A percentile compares a stretch with the other conserved stretches of the same genome.
These are phyloP conservation scores for Abscondita cerata DNA, from an alignment of 2,888 invertebrate species.

Conservation along the genomic window DNA sequence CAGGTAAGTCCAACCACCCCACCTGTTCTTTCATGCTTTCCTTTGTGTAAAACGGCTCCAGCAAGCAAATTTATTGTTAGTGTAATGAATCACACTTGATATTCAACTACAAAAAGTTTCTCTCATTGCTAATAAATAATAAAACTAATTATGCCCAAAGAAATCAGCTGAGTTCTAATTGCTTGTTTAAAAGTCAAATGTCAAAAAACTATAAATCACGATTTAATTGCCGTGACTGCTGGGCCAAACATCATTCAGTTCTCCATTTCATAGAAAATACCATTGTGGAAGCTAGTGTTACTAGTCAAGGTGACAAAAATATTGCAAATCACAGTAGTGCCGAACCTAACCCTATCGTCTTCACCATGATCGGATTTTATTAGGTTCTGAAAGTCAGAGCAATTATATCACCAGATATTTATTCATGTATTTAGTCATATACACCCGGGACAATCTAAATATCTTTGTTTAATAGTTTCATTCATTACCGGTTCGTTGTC, in stretches of 20 bases:
- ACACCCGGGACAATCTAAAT: too few species aligned
- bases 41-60: background rate
- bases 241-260: conserved; percentile 28
- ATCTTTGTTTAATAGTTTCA: too few species aligned
- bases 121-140: conserved; percentile 5
- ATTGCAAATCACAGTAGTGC: too few species aligned
- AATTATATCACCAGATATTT: too few species aligned
- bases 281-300: too few species aligned
- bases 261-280: conserved; percentile 29
- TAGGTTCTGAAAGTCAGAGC: too few species aligned
- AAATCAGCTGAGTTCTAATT: conserved; percentile 29
- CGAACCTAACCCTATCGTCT: too few species aligned
- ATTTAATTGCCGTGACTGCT: conserved; percentile 20
- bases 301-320: too few species aligned
- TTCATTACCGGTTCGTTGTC: too few species aligned
- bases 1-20: background rate
- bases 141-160: conserved; percentile 17
- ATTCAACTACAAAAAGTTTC: conserved; percentile 17
- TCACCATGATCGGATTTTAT: too few species aligned
- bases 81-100: conserved; percentile 15
- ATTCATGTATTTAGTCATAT: too few species aligned
- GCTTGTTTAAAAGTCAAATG: conserved; percentile 26
- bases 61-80: background rate
- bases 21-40: too few species aligned
- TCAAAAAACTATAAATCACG: conserved; percentile 16